Evolutionary conservation across 2,888 invertebrate genomes (phyloP), one percentile per base, ranked within the genome.

Genomic region (Synergus itoensis): DNA sequence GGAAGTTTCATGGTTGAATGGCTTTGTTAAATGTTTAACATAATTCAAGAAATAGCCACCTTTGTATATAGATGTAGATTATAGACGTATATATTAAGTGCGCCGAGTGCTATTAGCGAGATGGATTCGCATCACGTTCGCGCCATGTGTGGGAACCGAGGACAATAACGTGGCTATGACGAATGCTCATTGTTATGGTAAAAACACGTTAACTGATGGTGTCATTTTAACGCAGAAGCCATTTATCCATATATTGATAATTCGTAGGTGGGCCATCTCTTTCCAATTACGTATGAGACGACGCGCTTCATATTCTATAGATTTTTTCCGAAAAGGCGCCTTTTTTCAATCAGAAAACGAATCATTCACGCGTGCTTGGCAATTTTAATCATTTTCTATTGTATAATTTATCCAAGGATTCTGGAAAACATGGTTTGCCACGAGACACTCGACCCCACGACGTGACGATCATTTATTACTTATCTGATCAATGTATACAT

Each of bases 111-210:
- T 85, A 88, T 89, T 87, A 88, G 84, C 85, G 80, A 84, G 84
- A 85, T 80, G 83, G 82, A 90, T 89, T 88, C 89, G 84, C 84
- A 83, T 88, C 89, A 88, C 89, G 89, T 89, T 86, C 81, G 67
- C 83, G 80, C 84, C 87, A 86, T 87, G 86, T 88, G 89, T 88
- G 89, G 86, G 87, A 89, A 69, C 84, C 79, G 80, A 82, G 87
- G 85, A 89, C 88, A 88, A 89, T 88, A 85, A 78, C 78, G 76
- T 63, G 77, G 77, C 77, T 78, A 80, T 81, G 84, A 83, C 83
- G 77, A 81, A 81, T 77, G 82, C 77, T 79, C 80, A 85, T 86
- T 86, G 83, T 85, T 79, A 85, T 84, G 84, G 81, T 84, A 84
- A 84, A 81, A 80, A 40, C 64, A 36, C 53, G 73, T n/a, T 53